Base-by-base conservation (phyloP, 2,113 vertebrate species). In the Gavialis gangeticus region DNA sequence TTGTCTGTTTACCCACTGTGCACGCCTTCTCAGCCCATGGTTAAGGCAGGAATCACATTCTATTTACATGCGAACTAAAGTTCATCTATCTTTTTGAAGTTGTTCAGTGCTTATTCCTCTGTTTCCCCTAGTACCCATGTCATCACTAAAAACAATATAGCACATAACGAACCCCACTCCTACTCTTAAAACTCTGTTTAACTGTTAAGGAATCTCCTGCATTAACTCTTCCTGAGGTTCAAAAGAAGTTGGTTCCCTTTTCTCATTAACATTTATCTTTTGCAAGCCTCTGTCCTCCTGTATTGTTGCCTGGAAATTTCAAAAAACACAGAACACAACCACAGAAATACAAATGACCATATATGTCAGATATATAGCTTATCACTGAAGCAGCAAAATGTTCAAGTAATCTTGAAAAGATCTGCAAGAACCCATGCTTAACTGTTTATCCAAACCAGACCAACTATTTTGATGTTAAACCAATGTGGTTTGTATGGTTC, bases 381-480 rank as follows among this genome's bases (percentile, higher is more conserved):
- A 25, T 0, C 13, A 81, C n/a, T 66, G 56, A 18, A 8, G 84
- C 91, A 84, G 46, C 28, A 63, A 88, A 79, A 2, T 6, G 4
- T 62, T 82, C 4, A 87, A 17, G 2, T 62, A 59, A 81, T 60
- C 1, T 0, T 11, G 12, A 6, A 5, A 85, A 75, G 2, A 0
- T 1, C 5, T 69, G 3, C 0, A 0, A 34, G 25, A 66, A 1
- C 34, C 89, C 75, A 63, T 6, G 37, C 11, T 60, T 55, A 57
- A 12, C 2, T 64, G 2, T 79, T 88, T 60, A 14, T 6, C 54
- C 12, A 46, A 85, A 16, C 11, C 5, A 67, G 2, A 5, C 56
- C 10, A 60, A 77, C 15, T 54, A 60, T 15, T 6, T 75, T 17
- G 9, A 46, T 75, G 10, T 4, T 46, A 46, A 46, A 46, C 46